Evolutionary conservation across 2,888 invertebrate species (phyloP), one percentile per base, ranked within the genome.

Genomic region (Cephonodes hylas): DNA sequence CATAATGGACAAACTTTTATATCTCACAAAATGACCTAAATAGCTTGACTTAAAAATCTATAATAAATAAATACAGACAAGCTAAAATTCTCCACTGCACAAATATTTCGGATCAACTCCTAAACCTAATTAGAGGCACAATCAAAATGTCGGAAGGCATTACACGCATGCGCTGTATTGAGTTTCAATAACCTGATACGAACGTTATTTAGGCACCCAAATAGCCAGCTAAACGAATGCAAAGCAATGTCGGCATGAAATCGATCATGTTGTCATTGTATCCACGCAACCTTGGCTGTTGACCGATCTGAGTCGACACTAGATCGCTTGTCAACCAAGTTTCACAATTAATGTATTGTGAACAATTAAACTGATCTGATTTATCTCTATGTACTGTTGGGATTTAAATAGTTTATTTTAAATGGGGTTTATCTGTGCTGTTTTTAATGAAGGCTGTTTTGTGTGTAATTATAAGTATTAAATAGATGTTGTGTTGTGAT

Each of bases 201-300:
- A 44, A 20, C 48, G 23, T 25, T 25, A 20, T 25, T 60, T 53
- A 42, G 3, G 34, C 57, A 57, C 44, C 27, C 20, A 61, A 59
- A 46, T 23, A 23, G 15, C 25, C 56, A 42, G n/a, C 25, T 60
- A 60, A 61, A 56, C 31, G 23, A 45, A 8, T 45, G 60, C 42
- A 25, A 38, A 27, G 38, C 53, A 31, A 53, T 53, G 42, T 42
- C 48, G 60, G 45, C 34, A n/a, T 65, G 46, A 64, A 70, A 70
- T 67, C 63, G 64, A 69, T 70, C 46, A 46, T 23, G 46, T 69
- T 65, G 27, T 66, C 46, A 71, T 68, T 67, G 15, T 61, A 60
- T 60, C 25, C 53, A 62, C 22, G 45, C 67, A 75, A 68, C 80
- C 80, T 80, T 80, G 80, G 59, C 68, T 48, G 63, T 69, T 72